A percentile compares a stretch with the other conserved stretches of the same genome.
phyloP scores from a whole-genome alignment of 92 coral and sea anemone genomes.

The Porites evermanni region DNA sequence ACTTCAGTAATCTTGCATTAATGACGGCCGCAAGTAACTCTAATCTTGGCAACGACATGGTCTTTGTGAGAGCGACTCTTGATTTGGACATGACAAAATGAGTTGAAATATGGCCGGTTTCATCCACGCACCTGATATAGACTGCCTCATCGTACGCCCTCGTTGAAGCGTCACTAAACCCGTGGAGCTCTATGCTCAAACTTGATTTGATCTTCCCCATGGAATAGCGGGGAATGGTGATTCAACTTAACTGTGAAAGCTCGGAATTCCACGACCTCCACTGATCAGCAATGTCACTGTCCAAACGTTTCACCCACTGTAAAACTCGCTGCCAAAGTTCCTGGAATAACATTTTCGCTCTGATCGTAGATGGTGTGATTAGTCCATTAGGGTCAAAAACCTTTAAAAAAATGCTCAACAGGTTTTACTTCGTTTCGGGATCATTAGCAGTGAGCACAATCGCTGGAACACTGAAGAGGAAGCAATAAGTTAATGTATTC shows the following conservation, averaged over 20 bases:
- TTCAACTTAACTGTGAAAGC: slow-evolving; percentile 12
- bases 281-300: slow-evolving; percentile 16
- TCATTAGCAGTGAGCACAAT: not conserved
- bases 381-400: slow-evolving; percentile 26
- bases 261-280: slow-evolving; percentile 27
- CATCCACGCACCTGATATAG: slow-evolving; percentile 14
- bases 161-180: slow-evolving; percentile 35
- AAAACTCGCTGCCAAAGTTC: slow-evolving; percentile 28
- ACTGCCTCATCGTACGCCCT: slow-evolving; percentile 5
- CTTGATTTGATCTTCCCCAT: not conserved
- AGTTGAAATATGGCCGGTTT: not conserved
- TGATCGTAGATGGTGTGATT: slow-evolving; percentile 28
- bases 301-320: slow-evolving; percentile 41
- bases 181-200: slow-evolving; percentile 15
- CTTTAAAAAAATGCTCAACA: slow-evolving; percentile 1
- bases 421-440: not conserved
- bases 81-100: slow-evolving; percentile 29
- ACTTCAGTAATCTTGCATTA: slow-evolving; percentile 31
- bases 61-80: slow-evolving; percentile 36
- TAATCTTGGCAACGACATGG: slow-evolving; percentile 25
- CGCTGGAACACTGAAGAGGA: not conserved
- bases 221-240: not conserved
- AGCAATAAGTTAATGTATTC: not conserved
- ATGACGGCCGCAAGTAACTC: slow-evolving; percentile 42
- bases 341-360: slow-evolving; percentile 27